Conservation (phyloP, 1,140 invertebrate species). For the Zeugodacus cucurbitae region DNA sequence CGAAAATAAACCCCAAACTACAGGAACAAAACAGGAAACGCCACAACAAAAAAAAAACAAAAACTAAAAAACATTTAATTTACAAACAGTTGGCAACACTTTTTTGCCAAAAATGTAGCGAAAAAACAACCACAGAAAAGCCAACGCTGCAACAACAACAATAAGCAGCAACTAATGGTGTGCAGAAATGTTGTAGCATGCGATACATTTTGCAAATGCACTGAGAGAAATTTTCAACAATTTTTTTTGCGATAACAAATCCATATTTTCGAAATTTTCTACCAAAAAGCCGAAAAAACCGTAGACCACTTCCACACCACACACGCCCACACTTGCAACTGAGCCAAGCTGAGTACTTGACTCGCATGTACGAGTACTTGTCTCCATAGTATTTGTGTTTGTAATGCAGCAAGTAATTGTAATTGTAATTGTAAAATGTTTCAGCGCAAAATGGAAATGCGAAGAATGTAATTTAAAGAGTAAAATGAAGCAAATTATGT, state of each 20-base stretch:
- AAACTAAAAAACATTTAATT: constrained; percentile 3
- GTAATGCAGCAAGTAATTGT: background rate
- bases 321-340: background rate
- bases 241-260: background rate
- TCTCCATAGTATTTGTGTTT: background rate
- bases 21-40: constrained; percentile 58
- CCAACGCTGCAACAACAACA: background rate
- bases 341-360: background rate
- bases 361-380: background rate
- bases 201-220: background rate
- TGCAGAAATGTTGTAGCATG: background rate
- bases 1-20: constrained; percentile 44
- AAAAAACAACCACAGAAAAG: background rate
- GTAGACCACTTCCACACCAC: background rate
- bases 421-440: constrained; percentile 43
- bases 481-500: background rate
- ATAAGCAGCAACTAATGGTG: background rate
- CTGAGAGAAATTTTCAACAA: background rate
- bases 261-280: background rate
- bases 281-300: background rate
- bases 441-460: constrained; percentile 32
- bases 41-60: constrained; percentile 38
- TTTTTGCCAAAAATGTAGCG: background rate
- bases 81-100: background rate
- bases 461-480: constrained; percentile 25